These are phyloP conservation scores for Zophobas atratus DNA, from an alignment of 1,140 invertebrate species.

Conservation along the genomic window DNA sequence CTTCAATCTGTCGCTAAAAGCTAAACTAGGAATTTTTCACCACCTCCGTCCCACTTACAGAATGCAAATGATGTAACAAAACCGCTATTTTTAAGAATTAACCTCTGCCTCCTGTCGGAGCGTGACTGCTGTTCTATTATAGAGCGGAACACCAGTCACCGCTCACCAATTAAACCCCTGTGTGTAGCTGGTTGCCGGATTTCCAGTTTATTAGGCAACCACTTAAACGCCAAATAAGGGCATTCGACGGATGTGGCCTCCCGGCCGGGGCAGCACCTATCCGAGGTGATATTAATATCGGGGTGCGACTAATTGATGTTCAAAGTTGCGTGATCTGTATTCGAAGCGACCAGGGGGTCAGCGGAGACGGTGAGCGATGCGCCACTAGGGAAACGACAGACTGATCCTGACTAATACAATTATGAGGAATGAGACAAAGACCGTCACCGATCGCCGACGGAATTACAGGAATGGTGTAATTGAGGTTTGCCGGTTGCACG, in stretches of 20 bases:
- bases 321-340: slow-evolving; percentile 49
- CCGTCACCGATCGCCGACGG: slow-evolving; percentile 53
- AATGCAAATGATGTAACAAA: not conserved
- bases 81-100: too few species aligned
- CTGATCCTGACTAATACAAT: slow-evolving; percentile 58
- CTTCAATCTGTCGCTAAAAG: slow-evolving; percentile 33
- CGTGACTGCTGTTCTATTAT: too few species aligned
- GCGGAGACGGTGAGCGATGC: slow-evolving; percentile 43
- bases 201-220: slow-evolving; percentile 5
- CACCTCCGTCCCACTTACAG: not conserved
- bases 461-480: slow-evolving; percentile 63
- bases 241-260: slow-evolving; percentile 11
- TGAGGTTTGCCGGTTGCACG: slow-evolving; percentile 61
- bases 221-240: slow-evolving; percentile 1
- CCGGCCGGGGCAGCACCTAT: not conserved
- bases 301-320: slow-evolving; percentile 49
- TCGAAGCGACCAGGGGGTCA: slow-evolving; percentile 44
- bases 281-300: slow-evolving; percentile 37
- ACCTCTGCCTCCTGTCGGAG: too few species aligned
- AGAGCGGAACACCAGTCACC: too few species aligned
- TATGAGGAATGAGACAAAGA: slow-evolving; percentile 57
- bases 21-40: not conserved
- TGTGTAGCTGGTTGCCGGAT: slow-evolving; percentile 1
- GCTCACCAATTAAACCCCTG: not conserved
- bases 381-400: slow-evolving; percentile 51